Conservation (phyloP, 2,113 vertebrate genomes). For the Cebidichthys violaceus region DNA sequence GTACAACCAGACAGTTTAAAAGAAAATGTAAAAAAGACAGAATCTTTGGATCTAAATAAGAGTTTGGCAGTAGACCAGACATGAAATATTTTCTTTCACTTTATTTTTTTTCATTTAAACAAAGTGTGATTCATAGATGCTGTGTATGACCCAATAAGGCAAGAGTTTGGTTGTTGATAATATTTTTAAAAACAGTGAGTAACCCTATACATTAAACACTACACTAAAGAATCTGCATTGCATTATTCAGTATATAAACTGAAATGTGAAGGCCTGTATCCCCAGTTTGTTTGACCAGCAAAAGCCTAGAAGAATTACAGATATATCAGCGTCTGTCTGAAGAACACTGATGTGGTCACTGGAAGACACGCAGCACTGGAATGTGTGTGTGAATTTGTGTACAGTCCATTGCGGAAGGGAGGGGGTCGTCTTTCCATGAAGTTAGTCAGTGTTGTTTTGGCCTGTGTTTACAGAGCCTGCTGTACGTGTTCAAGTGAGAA, state of each 20-base stretch:
- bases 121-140: slow-evolving; percentile 1
- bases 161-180: neutral
- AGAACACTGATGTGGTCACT: slow-evolving; percentile 31
- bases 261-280: neutral
- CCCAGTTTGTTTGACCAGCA: neutral
- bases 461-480: slow-evolving; percentile 64
- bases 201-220: neutral
- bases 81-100: slow-evolving; percentile 16
- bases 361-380: slow-evolving; percentile 42
- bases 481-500: slow-evolving; percentile 59
- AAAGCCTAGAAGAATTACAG: neutral
- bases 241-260: neutral
- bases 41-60: slow-evolving; percentile 3
- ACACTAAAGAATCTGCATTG: slow-evolving; percentile 13
- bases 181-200: neutral
- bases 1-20: neutral
- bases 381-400: slow-evolving; percentile 60
- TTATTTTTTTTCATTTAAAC: slow-evolving; percentile 10
- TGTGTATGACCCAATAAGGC: neutral
- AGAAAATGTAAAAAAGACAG: neutral
- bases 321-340: neutral
- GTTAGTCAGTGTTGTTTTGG: slow-evolving; percentile 54
- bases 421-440: slow-evolving; percentile 66
- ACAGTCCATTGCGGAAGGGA: slow-evolving; percentile 70
- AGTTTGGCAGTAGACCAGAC: neutral